Base-by-base conservation (phyloP, 2,797 vertebrate species). In the Salarias fasciatus region DNA sequence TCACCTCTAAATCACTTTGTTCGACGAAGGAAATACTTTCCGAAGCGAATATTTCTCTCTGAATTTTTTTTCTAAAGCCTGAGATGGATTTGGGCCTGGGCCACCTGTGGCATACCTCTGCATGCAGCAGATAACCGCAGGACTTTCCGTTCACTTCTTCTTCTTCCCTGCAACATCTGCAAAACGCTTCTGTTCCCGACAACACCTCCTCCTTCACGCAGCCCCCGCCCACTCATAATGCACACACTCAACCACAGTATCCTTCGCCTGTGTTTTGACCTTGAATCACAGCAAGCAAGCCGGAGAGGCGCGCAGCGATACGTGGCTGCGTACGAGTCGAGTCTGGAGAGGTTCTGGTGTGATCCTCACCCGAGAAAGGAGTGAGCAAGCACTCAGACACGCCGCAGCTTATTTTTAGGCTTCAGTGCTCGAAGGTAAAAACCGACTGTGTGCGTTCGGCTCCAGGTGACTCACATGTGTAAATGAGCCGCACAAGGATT, bases 141-240 rank as follows among this genome's bases (percentile, higher is more conserved):
- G 91, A 94, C 91, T 93, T 95, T 95, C 94, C 94, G 89, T 91
- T 94, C 83, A 90, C 86, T 73, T 68, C 64, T 73, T 68, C 64
- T 73, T 72, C 77, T 74, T 86, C 85, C 85, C 66, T 78, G 76
- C 86, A 86, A 89, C 89, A 90, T 91, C 89, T 89, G 90, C 87
- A 87, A 88, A 93, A 92, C 73, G 83, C 89, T 89, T 84, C 90
- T 93, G 90, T 91, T 92, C 85, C 89, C 18, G 88, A 86, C 82
- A 90, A 86, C 87, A 85, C 86, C 81, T 83, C 84, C 86, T 85
- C 80, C 67, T 82, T 77, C 63, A 68, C 45, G 51, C 57, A 76
- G 70, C 69, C 59, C 83, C 82, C 81, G 58, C 86, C 89, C 85
- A 87, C 88, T 59, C 69, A 5, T 40, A 80, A 65, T 59, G 59